A percentile compares a stretch with the other conserved stretches of the same genome.
These are phyloP conservation scores for Tiaroga cobitis DNA, from an alignment of 2,797 vertebrate genomes.

Conservation along the genomic window DNA sequence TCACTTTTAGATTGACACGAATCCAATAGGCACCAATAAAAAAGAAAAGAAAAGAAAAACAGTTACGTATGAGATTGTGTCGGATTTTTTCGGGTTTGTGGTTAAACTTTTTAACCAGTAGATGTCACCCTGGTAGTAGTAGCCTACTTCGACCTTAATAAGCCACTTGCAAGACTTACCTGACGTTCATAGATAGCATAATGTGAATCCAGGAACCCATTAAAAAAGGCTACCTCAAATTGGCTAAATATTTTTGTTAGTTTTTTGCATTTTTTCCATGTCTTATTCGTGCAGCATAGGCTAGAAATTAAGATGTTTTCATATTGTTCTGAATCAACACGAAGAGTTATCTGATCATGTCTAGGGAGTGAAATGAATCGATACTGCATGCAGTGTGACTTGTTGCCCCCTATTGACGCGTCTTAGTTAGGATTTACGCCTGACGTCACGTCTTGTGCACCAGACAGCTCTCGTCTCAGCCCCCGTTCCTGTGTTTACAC, in stretches of 20 bases:
- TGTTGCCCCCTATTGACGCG: conserved; percentile 64
- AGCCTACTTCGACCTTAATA: neutral
- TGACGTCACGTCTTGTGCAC: conserved; percentile 89
- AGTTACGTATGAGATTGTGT: neutral
- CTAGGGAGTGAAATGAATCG: conserved; percentile 7
- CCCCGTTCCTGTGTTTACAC: conserved; percentile 2
- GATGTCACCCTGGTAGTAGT: conserved; percentile 4
- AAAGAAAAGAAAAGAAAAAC: neutral
- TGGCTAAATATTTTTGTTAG: neutral
- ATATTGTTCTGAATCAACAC: conserved; percentile 1
- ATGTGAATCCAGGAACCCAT: neutral
- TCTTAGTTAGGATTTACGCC: conserved; percentile 72
- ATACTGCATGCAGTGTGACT: conserved; percentile 14
- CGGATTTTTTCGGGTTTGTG: neutral
- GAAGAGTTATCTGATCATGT: conserved; percentile 20
- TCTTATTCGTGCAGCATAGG: neutral
- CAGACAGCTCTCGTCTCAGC: conserved; percentile 40
- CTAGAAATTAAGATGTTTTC: neutral
- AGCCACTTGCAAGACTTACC: neutral
- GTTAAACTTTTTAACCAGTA: conserved; percentile 11
- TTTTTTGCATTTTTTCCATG: neutral
- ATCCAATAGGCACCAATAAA: neutral
- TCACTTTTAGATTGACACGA: neutral
- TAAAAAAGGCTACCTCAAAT: neutral
- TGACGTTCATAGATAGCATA: neutral